Evolutionary conservation across 2,888 invertebrate genomes (phyloP).

Genomic region (Syrista parreyssii): DNA sequence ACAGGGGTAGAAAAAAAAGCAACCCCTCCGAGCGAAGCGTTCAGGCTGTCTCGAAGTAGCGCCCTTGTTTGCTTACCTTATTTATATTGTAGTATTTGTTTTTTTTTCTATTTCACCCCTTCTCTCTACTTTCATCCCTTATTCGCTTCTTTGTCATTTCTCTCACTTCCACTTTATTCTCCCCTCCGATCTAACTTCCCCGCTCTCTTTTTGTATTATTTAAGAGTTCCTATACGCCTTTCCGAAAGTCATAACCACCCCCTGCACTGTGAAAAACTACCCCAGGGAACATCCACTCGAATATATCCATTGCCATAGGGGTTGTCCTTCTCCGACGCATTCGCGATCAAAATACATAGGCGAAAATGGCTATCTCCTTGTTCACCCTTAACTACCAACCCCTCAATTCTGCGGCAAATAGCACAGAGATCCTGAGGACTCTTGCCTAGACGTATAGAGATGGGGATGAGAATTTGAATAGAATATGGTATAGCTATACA

Average conservation of each 20-base stretch:
- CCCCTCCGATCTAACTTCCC: background rate
- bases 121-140: background rate
- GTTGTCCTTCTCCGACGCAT: background rate
- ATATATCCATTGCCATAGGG: background rate
- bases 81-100: background rate
- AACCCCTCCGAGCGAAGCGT: background rate
- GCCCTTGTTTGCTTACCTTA: background rate
- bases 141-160: background rate
- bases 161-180: background rate
- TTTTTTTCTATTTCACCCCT: background rate
- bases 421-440: background rate
- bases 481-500: slow-evolving; percentile 21
- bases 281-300: background rate
- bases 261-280: background rate
- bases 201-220: background rate
- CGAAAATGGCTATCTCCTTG: background rate
- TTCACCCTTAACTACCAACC: background rate
- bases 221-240: background rate
- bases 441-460: slow-evolving; percentile 26
- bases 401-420: background rate
- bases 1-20: background rate
- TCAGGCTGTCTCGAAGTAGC: background rate
- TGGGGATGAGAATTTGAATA: slow-evolving; percentile 29
- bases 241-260: background rate
- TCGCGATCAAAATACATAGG: background rate